A percentile compares a stretch with the other conserved stretches of the same genome.
Conservation (phyloP, 2,888 invertebrate genomes). For the Rhamphomyia laevipes region DNA sequence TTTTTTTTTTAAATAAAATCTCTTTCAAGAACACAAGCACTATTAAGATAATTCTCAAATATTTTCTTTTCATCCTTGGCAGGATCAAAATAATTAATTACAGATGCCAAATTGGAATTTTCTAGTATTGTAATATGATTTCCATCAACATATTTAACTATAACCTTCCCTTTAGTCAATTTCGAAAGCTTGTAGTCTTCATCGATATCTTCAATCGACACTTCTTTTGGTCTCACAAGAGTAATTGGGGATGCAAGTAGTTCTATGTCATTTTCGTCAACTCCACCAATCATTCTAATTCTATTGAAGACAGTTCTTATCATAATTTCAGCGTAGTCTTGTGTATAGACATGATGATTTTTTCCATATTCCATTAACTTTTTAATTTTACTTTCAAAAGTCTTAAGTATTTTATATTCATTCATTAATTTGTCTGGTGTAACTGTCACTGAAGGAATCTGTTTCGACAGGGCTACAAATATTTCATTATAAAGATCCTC, state of each 20-base stretch:
- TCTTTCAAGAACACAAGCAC: background rate
- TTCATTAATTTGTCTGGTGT: conserved; percentile 24
- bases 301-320: conserved; percentile 42
- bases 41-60: conserved; percentile 27
- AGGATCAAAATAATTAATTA: conserved; percentile 44
- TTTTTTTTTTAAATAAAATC: background rate
- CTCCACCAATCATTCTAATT: conserved; percentile 40
- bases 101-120: conserved; percentile 48
- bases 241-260: conserved; percentile 44
- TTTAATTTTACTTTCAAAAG: conserved; percentile 46
- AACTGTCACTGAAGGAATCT: conserved; percentile 24
- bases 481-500: conserved; percentile 28
- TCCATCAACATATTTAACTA: conserved; percentile 55
- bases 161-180: conserved; percentile 44
- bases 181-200: conserved; percentile 55
- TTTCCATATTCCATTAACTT: conserved; percentile 38
- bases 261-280: conserved; percentile 22
- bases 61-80: conserved; percentile 25
- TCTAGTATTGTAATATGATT: conserved; percentile 60
- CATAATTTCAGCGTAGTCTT: conserved; percentile 35
- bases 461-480: conserved; percentile 23
- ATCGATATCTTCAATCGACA: conserved; percentile 41
- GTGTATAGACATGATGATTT: conserved; percentile 34
- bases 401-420: conserved; percentile 42
- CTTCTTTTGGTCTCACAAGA: conserved; percentile 52